Base-by-base conservation (phyloP, 2,888 invertebrate species). In the Aspidiotus destructor region DNA sequence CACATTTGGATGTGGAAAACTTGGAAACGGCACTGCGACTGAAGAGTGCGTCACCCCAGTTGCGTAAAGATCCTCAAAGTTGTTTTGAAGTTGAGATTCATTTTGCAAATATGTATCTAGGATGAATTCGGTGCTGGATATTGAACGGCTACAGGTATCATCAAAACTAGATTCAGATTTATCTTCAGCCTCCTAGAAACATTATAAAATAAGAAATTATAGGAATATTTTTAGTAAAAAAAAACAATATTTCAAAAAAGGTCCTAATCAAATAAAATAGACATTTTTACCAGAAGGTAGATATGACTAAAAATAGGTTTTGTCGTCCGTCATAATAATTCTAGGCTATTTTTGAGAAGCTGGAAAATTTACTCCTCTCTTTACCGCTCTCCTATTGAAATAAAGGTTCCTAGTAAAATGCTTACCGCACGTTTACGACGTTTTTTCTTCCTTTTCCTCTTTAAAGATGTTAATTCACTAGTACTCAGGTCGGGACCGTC, bases 381-480 rank as follows among this genome's bases (percentile, higher is more conserved):
- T n/a, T n/a, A n/a, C n/a, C n/a, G n/a, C n/a, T n/a, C n/a, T n/a
- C n/a, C n/a, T n/a, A n/a, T n/a, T n/a, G n/a, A n/a, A n/a, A n/a
- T n/a, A n/a, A n/a, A n/a, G n/a, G n/a, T n/a, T n/a, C n/a, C n/a
- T n/a, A n/a, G 28, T 5, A 28, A 28, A 28, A 13, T 52, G 73
- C 73, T 74, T 70, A 74, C 74, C 67, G 73, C 74, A 61, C 74
- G 71, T 71, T 73, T 73, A 70, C 74, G 73, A n/a, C 74, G 72
- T 69, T 74, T 74, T 72, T 73, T 74, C 54, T 70, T 71, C 60
- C 69, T 71, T 16, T 67, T 69, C 13, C 69, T 62, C 55, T 71
- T 70, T 5, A 63, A 62, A 10, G 65, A 54, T 8, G 62, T 55
- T n/a, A 65, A 65, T 42, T 71, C 70, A 11, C 48, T 69, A 42